Base-by-base conservation (phyloP, 2,888 invertebrate species). In the Sussaba pulchella region DNA sequence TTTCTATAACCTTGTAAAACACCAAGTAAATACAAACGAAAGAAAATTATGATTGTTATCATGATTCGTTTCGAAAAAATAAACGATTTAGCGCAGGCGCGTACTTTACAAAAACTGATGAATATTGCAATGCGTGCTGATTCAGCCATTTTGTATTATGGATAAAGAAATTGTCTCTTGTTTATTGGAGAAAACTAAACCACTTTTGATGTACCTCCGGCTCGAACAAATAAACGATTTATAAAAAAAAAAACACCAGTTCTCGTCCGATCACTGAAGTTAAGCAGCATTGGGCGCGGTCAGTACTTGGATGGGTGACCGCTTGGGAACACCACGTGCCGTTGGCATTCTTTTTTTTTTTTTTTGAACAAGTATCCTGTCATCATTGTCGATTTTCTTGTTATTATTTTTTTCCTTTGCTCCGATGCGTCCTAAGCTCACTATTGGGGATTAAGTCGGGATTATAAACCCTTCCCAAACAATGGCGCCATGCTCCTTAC, bases 231-330 rank as follows among this genome's bases (percentile, higher is more conserved):
- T 17, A 59, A 59, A 14, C 8, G 2, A 6, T n/a, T 8, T 47
- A 17, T 14, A 47, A 47, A 47, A 47, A n/a, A n/a, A 47, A 47
- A 47, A 47, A 43, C 61, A 66, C 57, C 57, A 74, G 66, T 74
- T 74, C 74, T 74, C 63, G 77, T 77, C 39, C 64, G 77, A 74
- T 74, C 74, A 74, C 74, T 74, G 74, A 74, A 75, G 75, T 66
- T 45, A 75, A 75, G 74, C 75, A 75, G 59, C 57, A 14, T 70
- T 70, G 76, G 67, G 73, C 73, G 73, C 72, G 78, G 78, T 78
- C 52, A 78, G 78, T 73, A 78, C 78, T 78, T 78, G 79, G 79
- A 79, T 74, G 79, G 78, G 78, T 78, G 78, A 78, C 78, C 78
- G 78, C 74, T 79, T 74, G 79, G n/a, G 70, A 75, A 80, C 75